phyloP scores from a whole-genome alignment of 2,888 invertebrate species.

The Rutpela maculata region DNA sequence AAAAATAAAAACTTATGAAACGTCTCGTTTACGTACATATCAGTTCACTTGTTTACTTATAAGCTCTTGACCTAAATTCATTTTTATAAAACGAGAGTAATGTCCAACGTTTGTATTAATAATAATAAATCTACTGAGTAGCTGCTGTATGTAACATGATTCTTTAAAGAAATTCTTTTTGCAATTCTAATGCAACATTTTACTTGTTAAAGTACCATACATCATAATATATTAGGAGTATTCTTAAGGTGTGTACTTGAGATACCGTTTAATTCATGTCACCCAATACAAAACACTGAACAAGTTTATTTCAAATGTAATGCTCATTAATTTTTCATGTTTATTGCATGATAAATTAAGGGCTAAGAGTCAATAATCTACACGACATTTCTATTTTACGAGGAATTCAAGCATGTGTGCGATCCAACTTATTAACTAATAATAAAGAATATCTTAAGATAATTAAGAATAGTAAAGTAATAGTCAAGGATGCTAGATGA shows the following conservation, averaged over 20 bases:
- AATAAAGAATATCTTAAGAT: too few species aligned
- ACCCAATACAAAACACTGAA: not conserved
- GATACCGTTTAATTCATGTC: not conserved
- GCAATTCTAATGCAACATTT: not conserved
- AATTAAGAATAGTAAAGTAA: too few species aligned
- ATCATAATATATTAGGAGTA: not conserved
- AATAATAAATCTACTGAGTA: slow-evolving; percentile 7
- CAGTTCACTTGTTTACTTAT: not conserved
- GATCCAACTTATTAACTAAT: too few species aligned
- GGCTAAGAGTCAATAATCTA: not conserved
- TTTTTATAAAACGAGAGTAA: slow-evolving; percentile 7
- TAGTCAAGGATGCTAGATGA: too few species aligned
- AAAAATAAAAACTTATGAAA: not conserved
- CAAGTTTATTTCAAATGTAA: not conserved
- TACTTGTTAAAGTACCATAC: slow-evolving; percentile 1
- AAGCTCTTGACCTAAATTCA: slow-evolving; percentile 5
- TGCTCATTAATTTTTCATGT: slow-evolving; percentile 1
- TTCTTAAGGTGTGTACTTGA: slow-evolving; percentile 3
- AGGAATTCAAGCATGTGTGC: not conserved
- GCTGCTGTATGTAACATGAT: not conserved
- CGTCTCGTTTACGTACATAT: not conserved
- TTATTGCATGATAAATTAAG: not conserved
- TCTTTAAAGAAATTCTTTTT: not conserved
- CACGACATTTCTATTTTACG: not conserved
- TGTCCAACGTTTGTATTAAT: not conserved